Evolutionary conservation across 2,113 vertebrate genomes (phyloP).

Genomic region (Platycercus adscitus): DNA sequence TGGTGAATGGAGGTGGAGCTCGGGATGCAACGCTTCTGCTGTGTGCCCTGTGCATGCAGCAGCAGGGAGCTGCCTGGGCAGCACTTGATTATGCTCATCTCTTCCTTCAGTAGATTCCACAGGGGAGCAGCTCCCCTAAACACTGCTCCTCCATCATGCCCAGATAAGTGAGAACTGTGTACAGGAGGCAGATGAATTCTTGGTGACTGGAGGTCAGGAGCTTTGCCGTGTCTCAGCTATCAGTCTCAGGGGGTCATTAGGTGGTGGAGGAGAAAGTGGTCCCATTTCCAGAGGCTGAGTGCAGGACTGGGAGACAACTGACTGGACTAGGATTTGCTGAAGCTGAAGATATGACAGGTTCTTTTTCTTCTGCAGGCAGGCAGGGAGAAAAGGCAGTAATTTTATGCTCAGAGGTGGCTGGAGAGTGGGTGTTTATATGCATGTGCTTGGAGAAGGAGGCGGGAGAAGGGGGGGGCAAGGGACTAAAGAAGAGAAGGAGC

Average conservation of each 20-base stretch:
- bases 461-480: background rate
- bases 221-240: background rate
- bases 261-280: background rate
- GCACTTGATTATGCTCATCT: background rate
- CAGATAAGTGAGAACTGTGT: background rate
- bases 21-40: background rate
- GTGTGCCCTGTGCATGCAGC: background rate
- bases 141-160: accelerated
- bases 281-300: background rate
- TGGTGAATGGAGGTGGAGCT: background rate
- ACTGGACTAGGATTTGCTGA: background rate
- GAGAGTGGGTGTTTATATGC: slow-evolving; percentile 29
- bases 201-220: background rate
- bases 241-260: background rate
- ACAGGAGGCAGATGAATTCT: background rate
- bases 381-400: slow-evolving; percentile 9
- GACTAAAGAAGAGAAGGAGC: background rate
- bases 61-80: background rate
- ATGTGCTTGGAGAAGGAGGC: background rate
- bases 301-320: background rate
- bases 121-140: background rate
- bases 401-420: slow-evolving; percentile 3
- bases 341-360: background rate
- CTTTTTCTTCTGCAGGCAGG: background rate
- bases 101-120: background rate